Conservation (phyloP, 2,113 vertebrate species). For the Notothenia rossii region DNA sequence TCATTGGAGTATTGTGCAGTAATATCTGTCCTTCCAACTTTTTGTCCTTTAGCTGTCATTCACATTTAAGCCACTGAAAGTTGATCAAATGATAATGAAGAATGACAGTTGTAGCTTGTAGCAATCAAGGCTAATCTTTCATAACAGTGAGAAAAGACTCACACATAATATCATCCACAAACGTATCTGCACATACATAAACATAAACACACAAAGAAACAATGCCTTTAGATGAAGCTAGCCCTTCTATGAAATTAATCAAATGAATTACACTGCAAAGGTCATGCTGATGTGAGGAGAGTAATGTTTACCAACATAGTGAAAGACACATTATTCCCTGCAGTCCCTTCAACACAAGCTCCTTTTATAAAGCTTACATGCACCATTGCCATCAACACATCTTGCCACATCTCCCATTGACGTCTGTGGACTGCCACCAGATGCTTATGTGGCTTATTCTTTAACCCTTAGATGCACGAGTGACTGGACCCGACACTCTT, state of each 20-base stretch:
- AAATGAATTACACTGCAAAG: not conserved
- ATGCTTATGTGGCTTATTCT: not conserved
- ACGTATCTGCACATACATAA: not conserved
- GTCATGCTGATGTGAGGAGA: constrained; percentile 9
- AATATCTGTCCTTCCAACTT: not conserved
- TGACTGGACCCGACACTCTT: too few species aligned
- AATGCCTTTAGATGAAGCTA: constrained; percentile 1
- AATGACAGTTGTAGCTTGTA: not conserved
- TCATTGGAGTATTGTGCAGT: not conserved
- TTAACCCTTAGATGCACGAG: not conserved
- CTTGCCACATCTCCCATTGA: not conserved
- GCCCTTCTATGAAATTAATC: not conserved
- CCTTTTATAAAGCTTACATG: not conserved
- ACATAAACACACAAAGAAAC: not conserved
- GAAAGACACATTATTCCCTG: constrained; percentile 11
- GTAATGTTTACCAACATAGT: constrained; percentile 18
- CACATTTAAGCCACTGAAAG: not conserved
- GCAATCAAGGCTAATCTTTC: not conserved
- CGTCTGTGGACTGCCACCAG: not conserved
- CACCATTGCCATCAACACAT: constrained; percentile 11
- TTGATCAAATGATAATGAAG: constrained; percentile 1
- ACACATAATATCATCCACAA: not conserved
- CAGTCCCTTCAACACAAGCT: constrained; percentile 15
- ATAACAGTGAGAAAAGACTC: not conserved
- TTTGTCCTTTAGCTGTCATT: constrained; percentile 6